Base-by-base conservation (phyloP, 2,888 invertebrate genomes). In the Pemphredon lugubris region DNA sequence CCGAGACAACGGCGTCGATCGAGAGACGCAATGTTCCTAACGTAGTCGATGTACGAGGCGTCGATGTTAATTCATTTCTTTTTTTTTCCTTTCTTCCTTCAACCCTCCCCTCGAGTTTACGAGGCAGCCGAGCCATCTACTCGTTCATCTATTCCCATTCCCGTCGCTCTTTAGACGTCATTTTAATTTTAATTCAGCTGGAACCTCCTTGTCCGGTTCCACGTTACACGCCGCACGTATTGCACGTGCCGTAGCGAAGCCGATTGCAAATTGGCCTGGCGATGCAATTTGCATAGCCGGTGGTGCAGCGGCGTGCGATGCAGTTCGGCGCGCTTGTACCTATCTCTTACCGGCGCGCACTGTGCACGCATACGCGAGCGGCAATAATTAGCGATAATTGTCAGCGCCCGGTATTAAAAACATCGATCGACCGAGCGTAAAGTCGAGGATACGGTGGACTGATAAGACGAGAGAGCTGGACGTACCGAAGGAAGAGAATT, bases 301-400 rank as follows among this genome's bases (percentile, higher is more conserved):
- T 69, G 60, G 40, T 60, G 59, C 68, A 60, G 47, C 63, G 67
- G 32, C 48, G n/a, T n/a, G 60, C 70, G 69, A 73, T 63, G 69
- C 68, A 63, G 40, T 45, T 37, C 61, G 26, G 30, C 23, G 67
- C 20, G 50, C 48, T 40, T 13, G 11, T 42, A 16, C 7, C 48
- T 48, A 14, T 32, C 30, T n/a, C 40, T 9, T 4, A 16, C 23
- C 32, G 39, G 39, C 53, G 44, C 23, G 16, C 65, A 21, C 50
- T 47, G 26, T 51, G 55, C 53, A 47, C 42, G 30, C 21, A 16
- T 21, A 53, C 21, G 20, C 45, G 42, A 30, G 14, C 44, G 18
- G 20, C 37, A 60, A 70, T 79, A 79, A 79, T 76, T 75, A 71
- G 60, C 39, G 59, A 73, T 75, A 75, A 73, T 68, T 34, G 57